phyloP scores from a whole-genome alignment of 2,113 vertebrate genomes.

The Orthonyx spaldingii region DNA sequence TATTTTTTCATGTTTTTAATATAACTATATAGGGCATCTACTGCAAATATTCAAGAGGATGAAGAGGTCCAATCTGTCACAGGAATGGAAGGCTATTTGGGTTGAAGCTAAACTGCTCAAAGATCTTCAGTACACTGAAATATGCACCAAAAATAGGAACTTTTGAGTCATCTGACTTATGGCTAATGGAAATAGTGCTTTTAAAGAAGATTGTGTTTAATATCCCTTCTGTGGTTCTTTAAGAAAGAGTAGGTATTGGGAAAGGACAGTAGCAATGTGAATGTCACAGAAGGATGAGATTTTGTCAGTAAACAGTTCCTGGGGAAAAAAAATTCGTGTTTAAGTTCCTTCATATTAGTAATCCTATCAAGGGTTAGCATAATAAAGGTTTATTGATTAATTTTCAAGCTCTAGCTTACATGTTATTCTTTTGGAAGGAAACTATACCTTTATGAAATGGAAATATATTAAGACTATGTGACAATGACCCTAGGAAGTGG shows the following conservation, averaged over 20 bases:
- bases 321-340: conserved; percentile 40
- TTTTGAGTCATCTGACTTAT: not conserved
- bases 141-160: not conserved
- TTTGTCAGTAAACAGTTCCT: conserved; percentile 43
- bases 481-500: not conserved
- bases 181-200: not conserved
- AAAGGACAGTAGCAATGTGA: not conserved
- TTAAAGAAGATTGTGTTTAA: not conserved
- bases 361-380: conserved; percentile 23
- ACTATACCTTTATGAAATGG: conserved; percentile 46
- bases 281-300: not conserved
- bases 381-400: conserved; percentile 65
- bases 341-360: conserved; percentile 54
- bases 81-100: not conserved
- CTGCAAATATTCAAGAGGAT: not conserved
- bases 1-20: not conserved
- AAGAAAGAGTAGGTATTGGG: not conserved
- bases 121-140: not conserved
- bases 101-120: not conserved
- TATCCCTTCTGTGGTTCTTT: not conserved
- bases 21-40: not conserved
- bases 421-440: conserved; percentile 8
- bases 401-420: conserved; percentile 55
- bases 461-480: not conserved
- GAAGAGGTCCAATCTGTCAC: not conserved